Evolutionary conservation across 1,140 invertebrate genomes (phyloP).

Genomic region (Sinonovacula constricta): DNA sequence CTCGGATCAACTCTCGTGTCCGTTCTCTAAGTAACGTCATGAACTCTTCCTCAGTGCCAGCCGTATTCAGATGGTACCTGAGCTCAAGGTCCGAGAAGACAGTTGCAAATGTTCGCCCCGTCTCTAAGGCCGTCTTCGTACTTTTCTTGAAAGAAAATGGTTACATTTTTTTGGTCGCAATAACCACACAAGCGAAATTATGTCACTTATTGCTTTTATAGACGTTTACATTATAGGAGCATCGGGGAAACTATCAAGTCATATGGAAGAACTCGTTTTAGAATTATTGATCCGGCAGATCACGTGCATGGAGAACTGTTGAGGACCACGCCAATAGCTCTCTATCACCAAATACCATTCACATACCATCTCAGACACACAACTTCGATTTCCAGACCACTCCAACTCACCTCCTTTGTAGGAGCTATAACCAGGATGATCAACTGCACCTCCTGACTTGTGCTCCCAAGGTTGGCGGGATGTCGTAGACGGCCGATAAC

Average conservation of each 20-base stretch:
- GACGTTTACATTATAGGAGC: too few relatives aligned
- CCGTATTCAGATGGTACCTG: constrained; percentile 80
- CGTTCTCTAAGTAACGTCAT: constrained; percentile 79
- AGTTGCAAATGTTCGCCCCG: constrained; percentile 84
- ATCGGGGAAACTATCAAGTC: too few relatives aligned
- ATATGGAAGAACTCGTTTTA: too few relatives aligned
- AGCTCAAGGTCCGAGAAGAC: constrained; percentile 84
- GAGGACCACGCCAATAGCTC: too few relatives aligned
- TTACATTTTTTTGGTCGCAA: neutral
- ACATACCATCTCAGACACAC: too few relatives aligned
- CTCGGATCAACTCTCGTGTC: constrained; percentile 81
- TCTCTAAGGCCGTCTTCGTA: constrained; percentile 84
- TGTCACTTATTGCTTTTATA: neutral
- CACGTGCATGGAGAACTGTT: too few relatives aligned
- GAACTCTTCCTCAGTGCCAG: constrained; percentile 77
- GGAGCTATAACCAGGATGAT: constrained; percentile 84
- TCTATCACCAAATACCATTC: too few relatives aligned
- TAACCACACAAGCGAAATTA: neutral
- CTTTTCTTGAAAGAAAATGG: constrained; percentile 80
- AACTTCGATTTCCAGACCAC: too few relatives aligned
- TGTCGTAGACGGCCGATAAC: constrained; percentile 83
- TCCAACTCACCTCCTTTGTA: constrained; percentile 83
- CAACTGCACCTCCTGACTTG: constrained; percentile 83
- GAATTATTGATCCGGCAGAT: too few relatives aligned
- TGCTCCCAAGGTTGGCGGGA: constrained; percentile 83